Evolutionary conservation across 2,113 vertebrate genomes (phyloP).

Genomic region (Oplegnathus fasciatus): DNA sequence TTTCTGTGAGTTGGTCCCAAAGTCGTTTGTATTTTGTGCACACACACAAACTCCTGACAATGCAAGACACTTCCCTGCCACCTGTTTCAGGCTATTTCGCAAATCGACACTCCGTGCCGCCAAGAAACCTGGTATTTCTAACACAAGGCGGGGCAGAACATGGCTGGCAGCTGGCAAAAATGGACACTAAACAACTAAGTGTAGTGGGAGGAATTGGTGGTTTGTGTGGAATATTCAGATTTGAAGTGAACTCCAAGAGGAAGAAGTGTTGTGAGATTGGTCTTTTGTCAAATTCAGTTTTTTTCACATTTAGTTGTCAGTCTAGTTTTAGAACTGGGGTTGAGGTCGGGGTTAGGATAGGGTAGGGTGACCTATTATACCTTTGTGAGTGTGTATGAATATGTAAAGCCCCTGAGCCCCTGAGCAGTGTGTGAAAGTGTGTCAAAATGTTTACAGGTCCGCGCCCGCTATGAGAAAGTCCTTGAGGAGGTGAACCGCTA

Average conservation of each 20-base stretch:
- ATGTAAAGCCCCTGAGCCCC: neutral
- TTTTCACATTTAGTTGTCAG: no score
- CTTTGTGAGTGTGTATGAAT: no score
- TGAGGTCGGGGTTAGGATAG: no score
- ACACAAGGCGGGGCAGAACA: neutral
- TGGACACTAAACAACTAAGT: neutral
- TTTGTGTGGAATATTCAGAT: neutral
- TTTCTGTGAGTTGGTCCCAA: neutral
- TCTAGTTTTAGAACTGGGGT: no score
- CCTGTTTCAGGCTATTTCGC: neutral
- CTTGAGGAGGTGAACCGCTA: constrained; percentile 88
- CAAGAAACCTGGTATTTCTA: neutral
- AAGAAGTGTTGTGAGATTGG: neutral
- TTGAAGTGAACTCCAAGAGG: neutral
- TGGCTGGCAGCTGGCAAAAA: neutral
- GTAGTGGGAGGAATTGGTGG: neutral
- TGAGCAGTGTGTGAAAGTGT: neutral
- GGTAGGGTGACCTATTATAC: no score
- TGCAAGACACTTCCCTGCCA: neutral
- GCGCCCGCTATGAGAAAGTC: constrained; percentile 86
- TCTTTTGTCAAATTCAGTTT: no score
- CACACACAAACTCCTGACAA: neutral
- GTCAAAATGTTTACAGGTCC: constrained; percentile 73
- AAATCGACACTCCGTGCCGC: neutral
- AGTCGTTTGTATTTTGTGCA: neutral